phyloP scores from a whole-genome alignment of 2,113 vertebrate genomes.

The Ailurus styani region DNA sequence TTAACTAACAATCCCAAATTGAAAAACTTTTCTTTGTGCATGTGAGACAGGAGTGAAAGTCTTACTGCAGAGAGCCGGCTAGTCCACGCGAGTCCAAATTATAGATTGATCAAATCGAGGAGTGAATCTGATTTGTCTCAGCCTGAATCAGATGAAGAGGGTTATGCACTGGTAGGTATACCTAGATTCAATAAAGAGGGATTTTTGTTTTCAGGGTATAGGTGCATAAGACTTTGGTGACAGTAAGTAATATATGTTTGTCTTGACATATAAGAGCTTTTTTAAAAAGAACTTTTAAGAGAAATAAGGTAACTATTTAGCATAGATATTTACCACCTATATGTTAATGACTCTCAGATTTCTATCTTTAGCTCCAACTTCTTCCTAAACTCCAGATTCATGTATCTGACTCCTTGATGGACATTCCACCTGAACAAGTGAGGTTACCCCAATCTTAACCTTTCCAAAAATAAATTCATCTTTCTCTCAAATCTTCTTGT shows the following conservation, averaged over 20 bases:
- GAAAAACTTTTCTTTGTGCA: conserved; percentile 59
- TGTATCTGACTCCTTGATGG: not conserved
- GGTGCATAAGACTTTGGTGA: conserved; percentile 4
- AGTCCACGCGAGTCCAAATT: conserved; percentile 88
- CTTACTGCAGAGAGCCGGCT: conserved; percentile 93
- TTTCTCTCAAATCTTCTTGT: not conserved
- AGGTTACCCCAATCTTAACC: not conserved
- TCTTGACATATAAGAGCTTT: not conserved
- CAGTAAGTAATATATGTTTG: not conserved
- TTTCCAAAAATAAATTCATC: not conserved
- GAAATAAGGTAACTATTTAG: not conserved
- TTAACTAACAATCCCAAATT: conserved; percentile 54
- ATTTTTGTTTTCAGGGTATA: conserved; percentile 36
- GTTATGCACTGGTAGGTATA: conserved; percentile 88
- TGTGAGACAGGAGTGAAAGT: conserved; percentile 92
- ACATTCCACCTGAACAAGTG: not conserved
- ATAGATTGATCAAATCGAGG: conserved; percentile 94
- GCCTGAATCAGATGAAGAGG: conserved; percentile 97
- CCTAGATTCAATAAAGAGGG: conserved; percentile 1
- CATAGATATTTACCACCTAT: not conserved
- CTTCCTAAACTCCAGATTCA: not conserved
- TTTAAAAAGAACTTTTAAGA: conserved; percentile 25
- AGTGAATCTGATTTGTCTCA: conserved; percentile 98
- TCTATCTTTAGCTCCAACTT: conserved; percentile 28
- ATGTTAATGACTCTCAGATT: not conserved